Base-by-base conservation (phyloP, 2,113 vertebrate genomes). In the Rissa tridactyla region DNA sequence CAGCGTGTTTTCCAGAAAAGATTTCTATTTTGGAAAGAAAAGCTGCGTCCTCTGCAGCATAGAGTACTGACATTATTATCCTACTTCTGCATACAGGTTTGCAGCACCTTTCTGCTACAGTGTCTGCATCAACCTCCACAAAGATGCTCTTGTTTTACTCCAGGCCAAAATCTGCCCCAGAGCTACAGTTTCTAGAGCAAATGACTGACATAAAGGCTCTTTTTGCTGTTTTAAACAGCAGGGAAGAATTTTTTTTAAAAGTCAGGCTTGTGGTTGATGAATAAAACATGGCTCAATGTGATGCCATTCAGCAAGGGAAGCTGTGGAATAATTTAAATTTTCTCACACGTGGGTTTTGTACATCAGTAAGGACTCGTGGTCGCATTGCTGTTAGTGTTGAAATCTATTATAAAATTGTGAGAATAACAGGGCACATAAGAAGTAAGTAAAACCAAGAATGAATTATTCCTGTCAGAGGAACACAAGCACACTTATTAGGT, bases 281-380 rank as follows among this genome's bases (percentile, higher is more conserved):
- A 96, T 96, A 97, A 97, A 92, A 92, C 87, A 93, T 91, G 49
- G 34, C 52, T 95, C 88, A 68, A 69, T 78, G 36, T 95, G 88
- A 92, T 69, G 44, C 91, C 65, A 66, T 92, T 96, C 90, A 95
- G 61, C 47, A 95, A 86, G 52, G 36, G 86, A 94, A 91, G 13
- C 71, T 60, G 55, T 57, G 88, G 90, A 97, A 96, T 96, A 96
- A 94, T 95, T 95, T 88, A 95, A 40, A 75, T 94, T 92, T 89
- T 84, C 54, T 91, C 16, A 58, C n/a, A 89, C 21, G 12, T 38
- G 52, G 32, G 30, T 71, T 96, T 92, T 92, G 44, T 76, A 82
- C 55, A 60, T 23, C 71, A 57, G 34, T 64, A 88, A 88, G 26
- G 30, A 82, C 42, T 92, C 5, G 0, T 66, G 78, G 76, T 78